Evolutionary conservation across 2,113 vertebrate genomes (phyloP), one percentile per base, ranked within the genome.

Genomic region (Lophius piscatorius): DNA sequence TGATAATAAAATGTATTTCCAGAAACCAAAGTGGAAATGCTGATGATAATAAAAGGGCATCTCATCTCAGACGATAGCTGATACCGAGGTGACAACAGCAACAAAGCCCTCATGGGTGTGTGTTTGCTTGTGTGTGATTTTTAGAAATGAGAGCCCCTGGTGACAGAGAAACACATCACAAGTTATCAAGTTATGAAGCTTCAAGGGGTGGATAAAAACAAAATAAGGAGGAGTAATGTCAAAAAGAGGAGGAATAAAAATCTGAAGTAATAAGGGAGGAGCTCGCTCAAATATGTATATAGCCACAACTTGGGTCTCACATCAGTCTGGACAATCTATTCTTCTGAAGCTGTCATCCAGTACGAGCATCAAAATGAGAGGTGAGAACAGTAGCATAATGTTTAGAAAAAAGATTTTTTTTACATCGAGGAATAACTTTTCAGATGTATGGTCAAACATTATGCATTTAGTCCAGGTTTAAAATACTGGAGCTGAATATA

Each of bases 301-400:
- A 90, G 41, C 6, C 51, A 47, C 1, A 2, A 11, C 3, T 16
- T 26, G 23, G 10, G 31, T 41, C 28, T 54, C 14, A 1, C 14
- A 9, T 9, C 26, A 67, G 24, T 69, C 54, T 28, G 11, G 62
- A 18, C 41, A 11, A 56, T 50, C 22, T 39, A 7, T 55, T 46
- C 59, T 23, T 36, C 41, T 60, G 49, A 74, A n/a, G n/a, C n/a
- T n/a, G n/a, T n/a, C n/a, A n/a, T n/a, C n/a, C n/a, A n/a, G n/a
- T n/a, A n/a, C n/a, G 34, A 74, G 44, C 72, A 13, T 70, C 68
- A 47, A 44, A 62, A 92, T 92, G 90, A 90, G 57, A 89, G 91
- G 91, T 92, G 82, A 91, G 89, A 58, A n/a, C 6, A 9, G 11
- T 5, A 29, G 52, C 8, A 34, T 23, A 6, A 40, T 46, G 4